Conservation (phyloP, 2,113 vertebrate species). For the Neogobius melanostomus region DNA sequence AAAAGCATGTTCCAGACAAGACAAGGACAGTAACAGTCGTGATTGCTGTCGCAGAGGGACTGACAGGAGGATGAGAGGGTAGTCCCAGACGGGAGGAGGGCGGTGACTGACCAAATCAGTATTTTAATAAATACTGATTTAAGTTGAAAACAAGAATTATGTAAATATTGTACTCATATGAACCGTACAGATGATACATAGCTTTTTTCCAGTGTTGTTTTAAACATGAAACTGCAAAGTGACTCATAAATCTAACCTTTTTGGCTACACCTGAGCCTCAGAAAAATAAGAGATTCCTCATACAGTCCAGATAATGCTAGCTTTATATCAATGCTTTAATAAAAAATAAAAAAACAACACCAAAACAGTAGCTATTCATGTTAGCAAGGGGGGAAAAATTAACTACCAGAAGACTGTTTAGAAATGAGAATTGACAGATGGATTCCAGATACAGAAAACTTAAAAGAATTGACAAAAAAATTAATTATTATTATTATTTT, state of each 20-base stretch:
- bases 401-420: too few relatives aligned
- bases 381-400: background rate
- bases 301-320: background rate
- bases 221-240: too few relatives aligned
- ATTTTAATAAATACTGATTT: background rate
- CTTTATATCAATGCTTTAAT: background rate
- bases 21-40: slow-evolving; percentile 32
- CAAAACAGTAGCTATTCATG: background rate
- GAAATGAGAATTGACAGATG: too few relatives aligned
- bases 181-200: too few relatives aligned
- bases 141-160: too few relatives aligned
- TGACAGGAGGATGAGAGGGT: slow-evolving; percentile 37
- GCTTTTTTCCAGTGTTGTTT: too few relatives aligned
- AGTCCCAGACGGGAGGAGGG: background rate
- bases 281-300: slow-evolving; percentile 4
- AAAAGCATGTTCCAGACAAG: slow-evolving; percentile 6
- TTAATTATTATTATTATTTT: background rate
- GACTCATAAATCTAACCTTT: too few relatives aligned
- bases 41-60: slow-evolving; percentile 30
- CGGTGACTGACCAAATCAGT: background rate
- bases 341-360: too few relatives aligned
- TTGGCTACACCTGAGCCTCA: background rate
- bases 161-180: too few relatives aligned
- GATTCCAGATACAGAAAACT: background rate
- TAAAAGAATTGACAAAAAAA: background rate